These are phyloP conservation scores for Parthenolecanium corni DNA, from an alignment of 2,888 invertebrate genomes.

Conservation along the genomic window DNA sequence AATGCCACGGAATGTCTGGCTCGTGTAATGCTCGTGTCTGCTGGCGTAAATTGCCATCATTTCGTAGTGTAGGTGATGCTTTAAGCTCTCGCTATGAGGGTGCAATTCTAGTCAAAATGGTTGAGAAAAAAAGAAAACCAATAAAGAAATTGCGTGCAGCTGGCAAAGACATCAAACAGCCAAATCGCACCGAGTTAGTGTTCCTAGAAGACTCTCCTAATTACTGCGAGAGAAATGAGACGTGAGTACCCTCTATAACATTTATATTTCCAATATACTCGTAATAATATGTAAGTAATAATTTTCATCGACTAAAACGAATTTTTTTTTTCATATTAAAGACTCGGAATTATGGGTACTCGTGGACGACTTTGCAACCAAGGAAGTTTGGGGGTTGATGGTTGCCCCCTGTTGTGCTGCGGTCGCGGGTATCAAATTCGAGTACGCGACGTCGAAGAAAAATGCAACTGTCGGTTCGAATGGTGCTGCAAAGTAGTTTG, in stretches of 20 bases:
- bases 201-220: constrained; percentile 83
- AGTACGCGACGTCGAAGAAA: constrained; percentile 68
- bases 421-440: constrained; percentile 78
- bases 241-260: constrained; percentile 47
- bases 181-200: constrained; percentile 80
- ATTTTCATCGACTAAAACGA: no score
- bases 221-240: constrained; percentile 75
- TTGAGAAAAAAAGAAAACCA: constrained; percentile 50
- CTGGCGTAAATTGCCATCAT: constrained; percentile 71
- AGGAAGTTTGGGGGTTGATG: constrained; percentile 73
- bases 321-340: constrained; percentile 38
- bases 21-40: constrained; percentile 83
- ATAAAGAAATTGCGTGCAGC: constrained; percentile 58
- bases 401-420: constrained; percentile 76
- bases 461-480: constrained; percentile 78
- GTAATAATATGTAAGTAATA: no score
- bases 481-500: constrained; percentile 87
- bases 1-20: constrained; percentile 88
- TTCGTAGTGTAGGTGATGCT: constrained; percentile 63
- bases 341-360: constrained; percentile 70
- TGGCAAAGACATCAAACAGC: constrained; percentile 68
- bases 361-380: constrained; percentile 70
- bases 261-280: no score
- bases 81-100: constrained; percentile 73
- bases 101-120: constrained; percentile 67